These are phyloP conservation scores for Lithophane ornitopus DNA, from an alignment of 2,888 invertebrate species.

Conservation along the genomic window DNA sequence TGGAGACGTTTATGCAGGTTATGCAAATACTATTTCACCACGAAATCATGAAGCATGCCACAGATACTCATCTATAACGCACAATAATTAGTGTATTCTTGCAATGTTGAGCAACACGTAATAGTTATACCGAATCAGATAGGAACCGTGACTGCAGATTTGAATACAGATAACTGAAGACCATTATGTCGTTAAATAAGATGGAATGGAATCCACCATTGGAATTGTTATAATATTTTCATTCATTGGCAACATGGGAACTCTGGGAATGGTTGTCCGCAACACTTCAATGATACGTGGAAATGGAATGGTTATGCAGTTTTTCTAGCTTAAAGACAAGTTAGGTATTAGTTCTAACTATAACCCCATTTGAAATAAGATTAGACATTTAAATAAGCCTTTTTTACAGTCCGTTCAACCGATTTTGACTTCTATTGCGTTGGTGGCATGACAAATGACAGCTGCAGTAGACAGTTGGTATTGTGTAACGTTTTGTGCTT, in stretches of 20 bases:
- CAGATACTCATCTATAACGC: constrained; percentile 47
- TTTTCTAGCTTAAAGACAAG: not conserved
- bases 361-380: no score
- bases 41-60: constrained; percentile 42
- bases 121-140: constrained; percentile 38
- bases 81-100: constrained; percentile 58
- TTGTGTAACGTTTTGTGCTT: no score
- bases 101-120: constrained; percentile 35
- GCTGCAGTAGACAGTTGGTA: no score
- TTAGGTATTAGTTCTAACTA: no score
- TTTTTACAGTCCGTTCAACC: no score
- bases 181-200: constrained; percentile 4
- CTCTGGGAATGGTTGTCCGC: not conserved
- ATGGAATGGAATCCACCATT: not conserved
- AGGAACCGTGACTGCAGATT: constrained; percentile 22
- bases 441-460: no score
- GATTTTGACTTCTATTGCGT: no score
- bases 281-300: not conserved
- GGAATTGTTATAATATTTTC: not conserved
- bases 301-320: not conserved
- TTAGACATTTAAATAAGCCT: no score
- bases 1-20: constrained; percentile 21
- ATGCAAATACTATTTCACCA: constrained; percentile 47
- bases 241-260: not conserved
- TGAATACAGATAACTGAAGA: constrained; percentile 22